A percentile compares a stretch with the other conserved stretches of the same genome.
Evolutionary conservation across 2,113 vertebrate genomes (phyloP).

Genomic region (Cettia cetti): DNA sequence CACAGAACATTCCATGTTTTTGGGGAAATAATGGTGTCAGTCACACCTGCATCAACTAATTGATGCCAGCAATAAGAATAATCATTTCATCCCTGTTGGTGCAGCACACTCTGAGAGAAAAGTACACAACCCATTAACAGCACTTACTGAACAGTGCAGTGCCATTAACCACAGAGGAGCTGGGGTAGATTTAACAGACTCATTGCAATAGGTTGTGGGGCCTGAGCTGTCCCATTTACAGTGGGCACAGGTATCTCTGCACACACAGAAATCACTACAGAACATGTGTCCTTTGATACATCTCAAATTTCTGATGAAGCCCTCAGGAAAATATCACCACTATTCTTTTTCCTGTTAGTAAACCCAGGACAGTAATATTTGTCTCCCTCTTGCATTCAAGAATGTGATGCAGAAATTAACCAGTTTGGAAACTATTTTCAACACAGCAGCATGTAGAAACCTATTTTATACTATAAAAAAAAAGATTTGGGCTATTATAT

Average conservation of each 20-base stretch:
- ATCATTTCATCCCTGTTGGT: not conserved
- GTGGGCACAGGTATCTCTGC: accelerated
- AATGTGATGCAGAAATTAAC: not conserved
- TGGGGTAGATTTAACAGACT: not conserved
- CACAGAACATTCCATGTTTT: not conserved
- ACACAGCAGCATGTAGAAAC: not conserved
- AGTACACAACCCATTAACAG: not conserved
- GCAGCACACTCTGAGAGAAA: not conserved
- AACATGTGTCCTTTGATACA: not conserved
- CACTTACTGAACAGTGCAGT: not conserved
- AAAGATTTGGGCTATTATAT: not conserved
- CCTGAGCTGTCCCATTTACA: not conserved
- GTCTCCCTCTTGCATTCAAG: not conserved
- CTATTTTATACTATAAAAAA: no score
- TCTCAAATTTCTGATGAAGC: not conserved
- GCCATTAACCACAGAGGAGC: not conserved
- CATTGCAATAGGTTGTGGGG: not conserved
- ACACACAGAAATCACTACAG: not conserved
- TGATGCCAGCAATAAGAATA: not conserved
- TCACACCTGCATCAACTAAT: not conserved
- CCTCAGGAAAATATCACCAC: not conserved
- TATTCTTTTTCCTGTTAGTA: not conserved
- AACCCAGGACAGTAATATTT: not conserved
- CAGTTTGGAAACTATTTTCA: not conserved
- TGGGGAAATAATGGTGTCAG: not conserved